A percentile compares a stretch with the other conserved stretches of the same genome.
These are phyloP conservation scores for Pardosa pseudoannulata DNA, from an alignment of 2,888 invertebrate species.

Conservation along the genomic window DNA sequence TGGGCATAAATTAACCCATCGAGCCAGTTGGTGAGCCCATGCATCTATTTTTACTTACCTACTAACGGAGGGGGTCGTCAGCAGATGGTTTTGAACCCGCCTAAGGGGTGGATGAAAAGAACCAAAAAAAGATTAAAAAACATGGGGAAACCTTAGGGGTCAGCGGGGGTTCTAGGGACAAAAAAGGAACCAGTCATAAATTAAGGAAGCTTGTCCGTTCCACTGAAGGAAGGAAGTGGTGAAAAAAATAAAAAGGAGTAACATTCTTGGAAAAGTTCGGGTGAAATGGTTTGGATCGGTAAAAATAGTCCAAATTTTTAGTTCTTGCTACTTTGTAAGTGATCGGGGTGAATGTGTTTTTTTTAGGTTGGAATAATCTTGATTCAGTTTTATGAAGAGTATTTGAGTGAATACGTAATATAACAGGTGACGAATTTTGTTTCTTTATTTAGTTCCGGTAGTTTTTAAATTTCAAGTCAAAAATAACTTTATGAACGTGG, in stretches of 20 bases:
- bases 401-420: too few relatives aligned
- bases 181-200: constrained; percentile 53
- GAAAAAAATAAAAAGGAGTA: constrained; percentile 23
- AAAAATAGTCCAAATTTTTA: too few relatives aligned
- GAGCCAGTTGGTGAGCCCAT: background rate
- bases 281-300: background rate
- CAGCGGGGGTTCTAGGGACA: constrained; percentile 11
- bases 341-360: too few relatives aligned
- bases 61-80: constrained; percentile 20
- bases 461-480: too few relatives aligned
- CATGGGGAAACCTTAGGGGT: constrained; percentile 27
- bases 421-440: too few relatives aligned
- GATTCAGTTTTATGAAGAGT: too few relatives aligned
- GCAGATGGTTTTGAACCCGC: constrained; percentile 48
- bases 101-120: constrained; percentile 3
- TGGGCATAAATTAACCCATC: constrained; percentile 43
- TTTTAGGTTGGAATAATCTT: too few relatives aligned
- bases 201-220: constrained; percentile 38
- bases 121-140: constrained; percentile 17
- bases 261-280: constrained; percentile 23
- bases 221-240: constrained; percentile 11
- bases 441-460: too few relatives aligned
- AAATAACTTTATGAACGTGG: too few relatives aligned
- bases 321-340: too few relatives aligned
- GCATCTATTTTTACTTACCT: constrained; percentile 22